A percentile compares a stretch with the other conserved stretches of the same genome.
phyloP scores from a whole-genome alignment of 2,888 invertebrate species.

The Agrotis ipsilon region DNA sequence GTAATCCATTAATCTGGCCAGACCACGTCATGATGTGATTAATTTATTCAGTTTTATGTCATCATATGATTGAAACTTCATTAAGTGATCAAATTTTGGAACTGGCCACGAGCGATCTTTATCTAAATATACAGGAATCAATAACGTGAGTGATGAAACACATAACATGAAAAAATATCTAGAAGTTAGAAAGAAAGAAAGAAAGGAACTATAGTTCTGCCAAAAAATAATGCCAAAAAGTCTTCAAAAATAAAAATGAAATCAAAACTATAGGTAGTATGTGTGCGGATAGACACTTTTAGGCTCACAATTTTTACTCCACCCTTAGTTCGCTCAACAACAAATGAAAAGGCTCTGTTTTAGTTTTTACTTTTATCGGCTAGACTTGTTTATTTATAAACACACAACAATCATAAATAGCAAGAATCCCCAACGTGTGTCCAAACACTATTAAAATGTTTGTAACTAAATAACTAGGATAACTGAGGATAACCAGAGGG shows the following conservation, averaged over 20 bases:
- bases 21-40: no score
- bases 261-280: neutral
- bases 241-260: neutral
- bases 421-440: neutral
- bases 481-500: conserved; percentile 23
- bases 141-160: no score
- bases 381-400: conserved; percentile 4
- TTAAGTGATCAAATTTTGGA: no score
- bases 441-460: conserved; percentile 47
- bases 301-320: neutral
- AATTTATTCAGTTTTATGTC: no score
- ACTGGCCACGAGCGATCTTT: no score
- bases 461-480: conserved; percentile 30
- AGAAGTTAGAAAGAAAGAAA: no score
- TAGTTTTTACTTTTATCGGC: neutral
- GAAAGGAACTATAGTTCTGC: no score
- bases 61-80: no score
- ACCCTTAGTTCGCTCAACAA: neutral
- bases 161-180: no score
- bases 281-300: neutral
- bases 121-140: no score
- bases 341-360: neutral
- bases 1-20: no score
- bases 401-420: neutral
- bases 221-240: no score